These are phyloP conservation scores for Parnassius smintheus DNA, from an alignment of 2,888 invertebrate species.

Conservation along the genomic window DNA sequence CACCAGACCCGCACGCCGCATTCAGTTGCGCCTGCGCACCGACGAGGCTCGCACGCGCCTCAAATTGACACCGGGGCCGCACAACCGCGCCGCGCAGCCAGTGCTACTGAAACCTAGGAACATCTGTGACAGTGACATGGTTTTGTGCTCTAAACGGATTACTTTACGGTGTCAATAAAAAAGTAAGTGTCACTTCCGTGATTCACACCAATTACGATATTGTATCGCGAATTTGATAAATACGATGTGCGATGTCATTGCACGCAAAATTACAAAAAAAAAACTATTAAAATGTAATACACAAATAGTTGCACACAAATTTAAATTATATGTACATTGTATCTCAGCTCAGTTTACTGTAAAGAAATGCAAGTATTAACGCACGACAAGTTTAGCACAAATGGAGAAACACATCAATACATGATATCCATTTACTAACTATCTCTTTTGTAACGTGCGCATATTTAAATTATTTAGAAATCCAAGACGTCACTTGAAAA, in stretches of 20 bases:
- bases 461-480: constrained; percentile 81
- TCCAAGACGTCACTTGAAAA: constrained; percentile 70
- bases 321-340: neutral
- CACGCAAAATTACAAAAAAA: constrained; percentile 14
- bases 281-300: neutral
- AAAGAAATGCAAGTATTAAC: neutral
- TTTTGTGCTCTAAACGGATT: constrained; percentile 74
- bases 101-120: constrained; percentile 40
- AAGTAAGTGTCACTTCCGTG: constrained; percentile 52
- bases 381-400: constrained; percentile 45
- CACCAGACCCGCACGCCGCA: constrained; percentile 40
- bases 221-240: constrained; percentile 1
- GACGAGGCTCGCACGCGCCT: constrained; percentile 45
- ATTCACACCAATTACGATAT: neutral
- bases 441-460: constrained; percentile 63
- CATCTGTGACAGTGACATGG: constrained; percentile 75
- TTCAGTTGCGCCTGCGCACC: constrained; percentile 57
- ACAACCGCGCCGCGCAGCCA: constrained; percentile 32
- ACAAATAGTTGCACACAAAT: neutral
- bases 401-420: constrained; percentile 55
- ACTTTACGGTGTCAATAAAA: constrained; percentile 60
- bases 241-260: constrained; percentile 1
- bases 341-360: neutral
- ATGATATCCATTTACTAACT: constrained; percentile 58
- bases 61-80: constrained; percentile 44